Evolutionary conservation across 2,113 vertebrate genomes (phyloP).

Genomic region (Gasterosteus nipponicus): DNA sequence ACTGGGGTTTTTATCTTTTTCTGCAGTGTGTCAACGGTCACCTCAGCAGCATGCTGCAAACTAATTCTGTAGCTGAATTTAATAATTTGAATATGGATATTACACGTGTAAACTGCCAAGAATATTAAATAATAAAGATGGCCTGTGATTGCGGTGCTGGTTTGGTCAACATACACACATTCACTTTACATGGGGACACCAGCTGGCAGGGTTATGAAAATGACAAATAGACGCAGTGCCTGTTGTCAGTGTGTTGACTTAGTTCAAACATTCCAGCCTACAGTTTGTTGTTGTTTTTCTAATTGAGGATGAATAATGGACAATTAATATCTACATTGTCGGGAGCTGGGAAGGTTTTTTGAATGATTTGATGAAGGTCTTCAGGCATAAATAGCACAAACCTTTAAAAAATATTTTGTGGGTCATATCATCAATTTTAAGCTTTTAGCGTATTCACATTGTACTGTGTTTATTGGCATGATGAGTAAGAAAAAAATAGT

Average conservation of each 20-base stretch:
- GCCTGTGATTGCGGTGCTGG: constrained; percentile 14
- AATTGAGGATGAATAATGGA: constrained; percentile 30
- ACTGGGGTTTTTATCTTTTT: not conserved
- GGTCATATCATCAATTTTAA: too few relatives aligned
- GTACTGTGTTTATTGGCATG: too few relatives aligned
- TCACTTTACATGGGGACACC: constrained; percentile 34
- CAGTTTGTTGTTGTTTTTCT: constrained; percentile 31
- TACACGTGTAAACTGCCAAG: constrained; percentile 18
- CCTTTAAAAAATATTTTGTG: too few relatives aligned
- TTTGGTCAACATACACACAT: constrained; percentile 27
- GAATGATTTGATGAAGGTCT: constrained; percentile 9
- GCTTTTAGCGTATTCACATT: too few relatives aligned
- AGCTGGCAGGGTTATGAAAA: constrained; percentile 29
- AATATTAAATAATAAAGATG: constrained; percentile 20
- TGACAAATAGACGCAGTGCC: constrained; percentile 16
- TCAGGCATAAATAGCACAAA: too few relatives aligned
- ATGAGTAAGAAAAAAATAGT: too few relatives aligned
- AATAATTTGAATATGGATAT: constrained; percentile 30
- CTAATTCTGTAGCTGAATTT: constrained; percentile 12
- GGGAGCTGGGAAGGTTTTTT: constrained; percentile 29
- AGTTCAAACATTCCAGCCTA: constrained; percentile 23
- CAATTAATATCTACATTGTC: constrained; percentile 14
- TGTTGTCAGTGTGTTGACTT: constrained; percentile 28
- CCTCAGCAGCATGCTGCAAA: constrained; percentile 4
- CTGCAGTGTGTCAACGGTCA: not conserved